Evolutionary conservation across 2,888 invertebrate species (phyloP), one percentile per base, ranked within the genome.

Genomic region (Agriopis leucophaearia): DNA sequence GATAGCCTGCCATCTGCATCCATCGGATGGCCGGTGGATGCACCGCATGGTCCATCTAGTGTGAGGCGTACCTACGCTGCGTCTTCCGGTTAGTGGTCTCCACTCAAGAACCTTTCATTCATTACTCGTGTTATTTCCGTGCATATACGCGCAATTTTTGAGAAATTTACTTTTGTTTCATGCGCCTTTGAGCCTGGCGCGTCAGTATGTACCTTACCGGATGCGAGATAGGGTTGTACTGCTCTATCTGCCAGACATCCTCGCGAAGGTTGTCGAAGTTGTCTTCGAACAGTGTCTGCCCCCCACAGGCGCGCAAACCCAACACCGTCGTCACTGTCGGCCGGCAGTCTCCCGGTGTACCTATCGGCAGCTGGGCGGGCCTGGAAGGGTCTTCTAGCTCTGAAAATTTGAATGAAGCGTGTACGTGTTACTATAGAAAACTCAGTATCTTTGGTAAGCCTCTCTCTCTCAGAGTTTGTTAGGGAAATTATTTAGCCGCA

Each of bases 231-330:
- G 95, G 94, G 47, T 95, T 89, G 59, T 94, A 95, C 71, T 95
- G 94, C 72, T 96, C 95, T 4, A 94, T 86, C 56, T 88, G 88
- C 96, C 96, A 96, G 58, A 91, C 80, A 0, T 84, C 84, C n/a
- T 85, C 86, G 54, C 92, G 78, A 0, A 95, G 75, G 0, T 66
- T 77, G 44, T 94, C 87, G 77, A 97, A 97, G 64, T 92, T 87
- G 59, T 96, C 96, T 56, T 95, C 94, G 72, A 96, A 95, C 64
- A 96, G 85, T 0, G 94, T 82, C 68, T 94, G 86, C 0, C 94
- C 94, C 12, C 88, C 85, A 79, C 95, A 95, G 0, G 88, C 88
- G 8, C 68, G 71, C 7, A 86, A 83, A 0, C 88, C 88, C 0
- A 89, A 88, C 9, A 94, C 83, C 6, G 66, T 79, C 0, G 92